These are phyloP conservation scores for Apodemia arnacis DNA, from an alignment of 2,888 invertebrate genomes.

Conservation along the genomic window DNA sequence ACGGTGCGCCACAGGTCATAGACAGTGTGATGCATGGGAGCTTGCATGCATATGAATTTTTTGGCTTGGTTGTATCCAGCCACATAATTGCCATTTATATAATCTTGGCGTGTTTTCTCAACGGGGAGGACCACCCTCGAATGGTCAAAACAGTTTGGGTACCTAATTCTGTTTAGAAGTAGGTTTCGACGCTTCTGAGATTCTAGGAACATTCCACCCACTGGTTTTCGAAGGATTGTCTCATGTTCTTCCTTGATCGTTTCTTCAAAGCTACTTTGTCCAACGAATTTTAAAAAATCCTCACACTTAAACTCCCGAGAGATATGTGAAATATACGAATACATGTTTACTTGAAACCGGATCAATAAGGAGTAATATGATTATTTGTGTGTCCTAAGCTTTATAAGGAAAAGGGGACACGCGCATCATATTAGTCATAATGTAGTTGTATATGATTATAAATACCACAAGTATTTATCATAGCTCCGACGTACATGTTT, in stretches of 20 bases:
- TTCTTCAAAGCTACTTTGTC: not conserved
- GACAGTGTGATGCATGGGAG: not conserved
- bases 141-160: not conserved
- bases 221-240: not conserved
- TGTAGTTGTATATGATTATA: not conserved
- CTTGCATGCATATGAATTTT: not conserved
- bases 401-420: not conserved
- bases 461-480: not conserved
- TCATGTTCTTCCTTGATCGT: not conserved
- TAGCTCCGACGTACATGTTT: not conserved
- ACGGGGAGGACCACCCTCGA: too few species aligned
- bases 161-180: not conserved
- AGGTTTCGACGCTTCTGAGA: not conserved
- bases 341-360: not conserved
- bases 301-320: not conserved
- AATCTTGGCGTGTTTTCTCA: too few species aligned
- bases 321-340: not conserved
- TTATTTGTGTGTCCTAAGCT: not conserved
- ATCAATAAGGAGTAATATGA: not conserved
- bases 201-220: not conserved
- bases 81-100: too few species aligned
- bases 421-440: not conserved
- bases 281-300: not conserved
- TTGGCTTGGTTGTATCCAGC: too few species aligned
- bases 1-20: conserved; percentile 29